phyloP scores from a whole-genome alignment of 2,113 vertebrate genomes.

The Seriola rivoliana region DNA sequence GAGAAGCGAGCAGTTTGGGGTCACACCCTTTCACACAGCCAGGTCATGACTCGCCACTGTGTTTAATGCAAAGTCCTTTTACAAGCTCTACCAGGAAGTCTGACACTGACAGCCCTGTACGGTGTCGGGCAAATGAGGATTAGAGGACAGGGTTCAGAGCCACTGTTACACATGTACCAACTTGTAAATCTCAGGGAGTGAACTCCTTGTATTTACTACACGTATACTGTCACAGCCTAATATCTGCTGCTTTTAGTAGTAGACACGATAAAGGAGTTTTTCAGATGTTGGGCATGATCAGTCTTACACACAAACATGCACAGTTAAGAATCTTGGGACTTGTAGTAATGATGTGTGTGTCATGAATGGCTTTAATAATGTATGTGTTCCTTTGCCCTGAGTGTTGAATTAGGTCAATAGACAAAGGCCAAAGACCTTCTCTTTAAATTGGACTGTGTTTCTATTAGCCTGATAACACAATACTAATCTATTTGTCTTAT shows the following conservation, averaged over 20 bases:
- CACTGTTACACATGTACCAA: conserved; percentile 2
- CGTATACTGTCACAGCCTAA: neutral
- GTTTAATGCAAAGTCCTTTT: neutral
- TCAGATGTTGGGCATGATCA: neutral
- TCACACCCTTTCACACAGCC: conserved; percentile 63
- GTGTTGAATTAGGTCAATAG: conserved; percentile 9
- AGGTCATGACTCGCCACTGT: conserved; percentile 8
- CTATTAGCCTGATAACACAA: neutral
- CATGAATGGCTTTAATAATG: neutral
- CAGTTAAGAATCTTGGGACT: neutral
- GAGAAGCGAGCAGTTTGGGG: conserved; percentile 10
- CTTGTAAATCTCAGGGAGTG: neutral
- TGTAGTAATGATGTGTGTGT: neutral
- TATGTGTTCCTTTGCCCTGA: neutral
- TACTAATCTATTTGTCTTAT: neutral
- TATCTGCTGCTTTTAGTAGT: neutral
- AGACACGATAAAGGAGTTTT: neutral
- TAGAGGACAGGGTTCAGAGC: neutral
- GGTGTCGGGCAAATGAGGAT: neutral
- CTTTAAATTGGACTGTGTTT: neutral
- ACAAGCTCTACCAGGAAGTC: neutral
- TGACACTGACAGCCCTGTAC: neutral
- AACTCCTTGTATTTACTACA: neutral
- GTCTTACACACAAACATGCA: neutral
- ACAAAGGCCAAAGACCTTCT: conserved; percentile 1